Evolutionary conservation across 2,113 vertebrate species (phyloP).

Genomic region (Diadophis punctatus): DNA sequence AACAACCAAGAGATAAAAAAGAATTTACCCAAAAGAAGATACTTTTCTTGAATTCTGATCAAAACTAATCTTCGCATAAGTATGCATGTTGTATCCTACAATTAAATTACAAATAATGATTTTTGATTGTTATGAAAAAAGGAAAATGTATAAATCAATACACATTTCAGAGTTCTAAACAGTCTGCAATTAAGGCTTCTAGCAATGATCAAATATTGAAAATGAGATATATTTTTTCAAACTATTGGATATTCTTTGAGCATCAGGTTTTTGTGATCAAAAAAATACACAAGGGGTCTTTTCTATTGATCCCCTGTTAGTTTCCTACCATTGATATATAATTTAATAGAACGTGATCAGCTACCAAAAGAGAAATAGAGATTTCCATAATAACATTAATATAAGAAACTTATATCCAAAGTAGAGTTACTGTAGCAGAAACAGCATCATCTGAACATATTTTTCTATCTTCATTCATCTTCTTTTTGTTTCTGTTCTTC

Average conservation of each 20-base stretch:
- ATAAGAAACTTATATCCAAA: not conserved
- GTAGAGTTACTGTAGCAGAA: not conserved
- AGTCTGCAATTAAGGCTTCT: not conserved
- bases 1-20: not conserved
- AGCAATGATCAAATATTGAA: not conserved
- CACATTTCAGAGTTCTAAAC: not conserved
- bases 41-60: not conserved
- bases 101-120: not conserved
- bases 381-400: not conserved
- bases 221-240: not conserved
- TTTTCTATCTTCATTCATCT: not conserved
- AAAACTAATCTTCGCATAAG: not conserved
- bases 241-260: not conserved
- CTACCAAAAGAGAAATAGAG: not conserved
- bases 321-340: not conserved
- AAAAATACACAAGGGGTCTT: not conserved
- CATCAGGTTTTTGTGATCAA: not conserved
- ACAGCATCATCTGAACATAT: not conserved
- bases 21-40: not conserved
- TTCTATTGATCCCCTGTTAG: not conserved
- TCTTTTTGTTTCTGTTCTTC: not conserved
- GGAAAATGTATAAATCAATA: not conserved
- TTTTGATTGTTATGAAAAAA: not conserved
- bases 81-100: not conserved
- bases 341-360: not conserved